Percentiles rank a stretch among this genome's conserved stretches.
Evolutionary conservation across 30 jellyfish, hydroid and myxozoan genomes (phyloP).

Genomic region (Pelagia noctiluca): DNA sequence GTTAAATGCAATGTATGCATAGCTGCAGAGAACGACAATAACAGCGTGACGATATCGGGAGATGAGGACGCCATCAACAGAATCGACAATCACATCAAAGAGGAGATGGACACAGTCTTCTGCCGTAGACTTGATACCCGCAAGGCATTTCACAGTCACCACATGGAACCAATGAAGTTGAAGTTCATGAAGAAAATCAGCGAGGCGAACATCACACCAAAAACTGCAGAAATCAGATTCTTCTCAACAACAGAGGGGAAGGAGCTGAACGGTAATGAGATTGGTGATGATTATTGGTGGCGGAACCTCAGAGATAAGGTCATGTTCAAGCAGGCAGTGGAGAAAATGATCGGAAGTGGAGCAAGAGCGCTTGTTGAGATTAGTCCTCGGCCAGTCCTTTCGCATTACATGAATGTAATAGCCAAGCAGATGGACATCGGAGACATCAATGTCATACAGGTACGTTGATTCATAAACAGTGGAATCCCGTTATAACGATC

Average conservation of each 20-base stretch:
- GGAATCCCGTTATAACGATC: too few relatives aligned
- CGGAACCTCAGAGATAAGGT: conserved; percentile 47
- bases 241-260: conserved; percentile 54
- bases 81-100: conserved; percentile 15
- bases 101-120: background rate
- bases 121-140: conserved; percentile 30
- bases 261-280: conserved; percentile 10
- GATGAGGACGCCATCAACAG: conserved; percentile 49
- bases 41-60: conserved; percentile 60
- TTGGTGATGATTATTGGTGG: conserved; percentile 59
- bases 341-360: conserved; percentile 25
- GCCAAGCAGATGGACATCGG: conserved; percentile 27
- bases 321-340: conserved; percentile 19
- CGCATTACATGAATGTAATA: conserved; percentile 30
- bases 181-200: conserved; percentile 19
- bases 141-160: conserved; percentile 72
- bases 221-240: conserved; percentile 8
- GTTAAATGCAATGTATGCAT: conserved; percentile 6
- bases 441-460: conserved; percentile 46
- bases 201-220: conserved; percentile 27
- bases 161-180: conserved; percentile 51
- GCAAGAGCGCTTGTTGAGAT: conserved; percentile 23
- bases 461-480: too few relatives aligned
- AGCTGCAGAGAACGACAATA: conserved; percentile 57
- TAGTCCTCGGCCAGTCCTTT: conserved; percentile 61